Percentiles rank a stretch among this genome's conserved stretches.
Evolutionary conservation across 2,113 vertebrate species (phyloP).

Genomic region (Elanoides forficatus): DNA sequence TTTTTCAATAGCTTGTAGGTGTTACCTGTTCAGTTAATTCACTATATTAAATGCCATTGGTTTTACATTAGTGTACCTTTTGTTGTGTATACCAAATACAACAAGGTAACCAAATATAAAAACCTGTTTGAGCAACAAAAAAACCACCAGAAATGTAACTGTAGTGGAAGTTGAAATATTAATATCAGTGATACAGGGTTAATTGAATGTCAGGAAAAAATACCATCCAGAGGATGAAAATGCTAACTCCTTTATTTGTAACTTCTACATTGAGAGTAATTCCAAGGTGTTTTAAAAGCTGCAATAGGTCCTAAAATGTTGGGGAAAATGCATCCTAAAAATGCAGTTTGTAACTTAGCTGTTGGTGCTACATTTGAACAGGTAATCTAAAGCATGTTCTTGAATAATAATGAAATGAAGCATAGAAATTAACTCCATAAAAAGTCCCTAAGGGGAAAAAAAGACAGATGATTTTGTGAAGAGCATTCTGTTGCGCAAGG

Average conservation of each 20-base stretch:
- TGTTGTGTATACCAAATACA: too few relatives aligned
- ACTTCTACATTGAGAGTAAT: background rate
- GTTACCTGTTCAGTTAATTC: conserved; percentile 53
- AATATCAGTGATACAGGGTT: conserved; percentile 46
- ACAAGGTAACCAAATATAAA: conserved; percentile 37
- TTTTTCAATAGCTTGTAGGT: background rate
- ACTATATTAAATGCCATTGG: background rate
- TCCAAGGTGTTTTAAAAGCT: conserved; percentile 32
- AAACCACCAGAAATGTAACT: conserved; percentile 19
- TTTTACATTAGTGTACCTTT: conserved; percentile 1
- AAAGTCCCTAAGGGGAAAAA: background rate
- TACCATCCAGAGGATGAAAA: conserved; percentile 1
- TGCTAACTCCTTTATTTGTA: conserved; percentile 7
- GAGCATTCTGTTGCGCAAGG: background rate
- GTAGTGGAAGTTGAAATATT: conserved; percentile 34
- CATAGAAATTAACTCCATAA: background rate
- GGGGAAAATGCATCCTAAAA: background rate
- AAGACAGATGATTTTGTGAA: background rate
- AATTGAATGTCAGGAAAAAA: conserved; percentile 62
- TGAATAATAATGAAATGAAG: background rate
- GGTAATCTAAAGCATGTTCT: background rate
- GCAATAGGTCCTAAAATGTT: background rate
- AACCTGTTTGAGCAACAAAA: conserved; percentile 14
- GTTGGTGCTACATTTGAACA: background rate
- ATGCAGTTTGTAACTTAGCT: background rate